Base-by-base conservation (phyloP, 1,140 invertebrate genomes). In the Scaptomyza montana region DNA sequence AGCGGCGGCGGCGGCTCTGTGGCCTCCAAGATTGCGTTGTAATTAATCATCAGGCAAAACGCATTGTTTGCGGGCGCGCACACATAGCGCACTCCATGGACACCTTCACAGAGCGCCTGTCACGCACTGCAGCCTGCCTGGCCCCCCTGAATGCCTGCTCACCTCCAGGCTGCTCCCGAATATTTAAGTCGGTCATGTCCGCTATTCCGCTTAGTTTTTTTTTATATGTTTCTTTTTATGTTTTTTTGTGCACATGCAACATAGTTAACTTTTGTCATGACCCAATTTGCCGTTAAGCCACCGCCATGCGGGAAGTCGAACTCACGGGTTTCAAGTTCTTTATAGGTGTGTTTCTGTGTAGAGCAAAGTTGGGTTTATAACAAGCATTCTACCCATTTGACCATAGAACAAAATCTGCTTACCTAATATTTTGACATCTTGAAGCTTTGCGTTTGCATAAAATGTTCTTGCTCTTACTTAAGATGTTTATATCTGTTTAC, bases 41-140 rank as follows among this genome's bases (percentile, higher is more conserved):
- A 86, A 86, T 86, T 86, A 86, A 86, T 86, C 81, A 86, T 87
- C 81, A 74, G 67, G 87, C 81, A 87, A 86, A 86, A 86, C 81
- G 82, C 81, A 86, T 86, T 86, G 81, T 86, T 86, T 75, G 81
- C 70, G 66, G 33, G 6, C 41, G 41, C 63, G 28, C 68, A 59
- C 63, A 71, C 36, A 30, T 21, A 57, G 7, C 10, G n/a, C 10
- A 55, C 28, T 49, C 45, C 16, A 46, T 46, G 69, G 51, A 46
- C 30, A 68, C 50, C 43, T 49, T 50, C 43, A 69, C 30, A 51
- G 50, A 21, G 28, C 49, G 50, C 47, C 67, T 60, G 72, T 75
- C 59, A 72, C 56, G 69, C 73, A 77, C 54, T 41, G 50, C 46
- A n/a, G 36, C 39, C 12, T 43, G 39, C 39, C 39, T n/a, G 39